Evolutionary conservation across 2,888 invertebrate genomes (phyloP).

Genomic region (Tinea semifulvella): DNA sequence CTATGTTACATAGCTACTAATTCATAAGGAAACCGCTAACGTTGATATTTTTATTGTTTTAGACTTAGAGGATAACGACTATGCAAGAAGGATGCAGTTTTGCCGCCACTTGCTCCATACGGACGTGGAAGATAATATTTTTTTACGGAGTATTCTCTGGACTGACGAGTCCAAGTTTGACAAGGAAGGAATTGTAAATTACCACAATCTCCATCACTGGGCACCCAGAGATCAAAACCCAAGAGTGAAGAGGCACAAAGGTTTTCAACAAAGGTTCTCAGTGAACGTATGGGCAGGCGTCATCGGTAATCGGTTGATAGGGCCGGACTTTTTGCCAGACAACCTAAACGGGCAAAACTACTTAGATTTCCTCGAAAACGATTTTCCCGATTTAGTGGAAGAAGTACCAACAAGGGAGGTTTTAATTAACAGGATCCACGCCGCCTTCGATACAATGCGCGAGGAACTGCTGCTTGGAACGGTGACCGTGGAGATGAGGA

Average conservation of each 20-base stretch:
- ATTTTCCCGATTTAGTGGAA: too few relatives aligned
- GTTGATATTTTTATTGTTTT: too few relatives aligned
- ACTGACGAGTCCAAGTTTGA: not conserved
- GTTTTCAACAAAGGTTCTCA: constrained; percentile 18
- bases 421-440: too few relatives aligned
- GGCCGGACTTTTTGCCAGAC: constrained; percentile 23
- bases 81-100: not conserved
- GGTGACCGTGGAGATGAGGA: too few relatives aligned
- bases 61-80: not conserved
- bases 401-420: too few relatives aligned
- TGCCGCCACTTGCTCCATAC: not conserved
- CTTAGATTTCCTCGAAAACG: too few relatives aligned
- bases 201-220: not conserved
- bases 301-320: constrained; percentile 23
- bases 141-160: not conserved
- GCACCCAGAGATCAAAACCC: not conserved
- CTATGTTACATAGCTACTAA: too few relatives aligned
- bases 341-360: constrained; percentile 25
- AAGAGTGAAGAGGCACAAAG: not conserved
- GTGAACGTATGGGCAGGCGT: constrained; percentile 27
- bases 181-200: not conserved
- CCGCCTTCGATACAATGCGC: too few relatives aligned
- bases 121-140: not conserved
- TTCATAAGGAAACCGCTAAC: too few relatives aligned
- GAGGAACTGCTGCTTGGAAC: too few relatives aligned